These are phyloP conservation scores for Callyntrura sp. DNA, from an alignment of 2,888 invertebrate species.

Conservation along the genomic window DNA sequence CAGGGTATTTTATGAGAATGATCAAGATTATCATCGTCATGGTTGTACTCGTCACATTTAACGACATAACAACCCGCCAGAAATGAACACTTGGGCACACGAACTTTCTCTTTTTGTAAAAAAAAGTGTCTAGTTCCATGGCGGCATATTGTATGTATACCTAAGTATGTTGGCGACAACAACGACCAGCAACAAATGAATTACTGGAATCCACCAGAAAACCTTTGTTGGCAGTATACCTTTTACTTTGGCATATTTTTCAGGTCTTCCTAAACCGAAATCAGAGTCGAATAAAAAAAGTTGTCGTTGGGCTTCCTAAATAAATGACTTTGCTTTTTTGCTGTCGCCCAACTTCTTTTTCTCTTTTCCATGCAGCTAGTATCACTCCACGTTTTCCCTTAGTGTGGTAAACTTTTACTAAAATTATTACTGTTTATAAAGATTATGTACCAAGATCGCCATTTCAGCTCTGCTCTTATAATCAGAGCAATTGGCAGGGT, in stretches of 20 bases:
- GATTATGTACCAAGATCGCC: background rate
- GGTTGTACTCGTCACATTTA: background rate
- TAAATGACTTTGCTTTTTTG: conserved; percentile 7
- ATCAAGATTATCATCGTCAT: conserved; percentile 22
- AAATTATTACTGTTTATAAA: background rate
- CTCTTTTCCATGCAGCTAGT: background rate
- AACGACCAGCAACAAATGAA: background rate
- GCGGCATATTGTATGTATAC: background rate
- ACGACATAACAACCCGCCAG: background rate
- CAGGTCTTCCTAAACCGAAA: background rate
- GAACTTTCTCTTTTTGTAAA: background rate
- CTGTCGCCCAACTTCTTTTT: background rate
- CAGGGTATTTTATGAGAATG: background rate
- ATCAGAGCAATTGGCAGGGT: conserved; percentile 60
- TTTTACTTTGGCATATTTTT: background rate
- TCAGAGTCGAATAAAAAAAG: background rate
- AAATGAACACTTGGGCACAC: background rate
- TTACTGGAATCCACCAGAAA: background rate
- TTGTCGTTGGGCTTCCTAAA: background rate
- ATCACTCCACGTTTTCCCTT: background rate
- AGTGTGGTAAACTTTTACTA: background rate
- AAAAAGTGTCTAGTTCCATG: background rate
- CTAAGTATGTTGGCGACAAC: background rate
- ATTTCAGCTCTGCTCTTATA: too few relatives aligned
- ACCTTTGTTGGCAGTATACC: background rate